Evolutionary conservation across 2,113 vertebrate species (phyloP).

Genomic region (Aix galericulata): DNA sequence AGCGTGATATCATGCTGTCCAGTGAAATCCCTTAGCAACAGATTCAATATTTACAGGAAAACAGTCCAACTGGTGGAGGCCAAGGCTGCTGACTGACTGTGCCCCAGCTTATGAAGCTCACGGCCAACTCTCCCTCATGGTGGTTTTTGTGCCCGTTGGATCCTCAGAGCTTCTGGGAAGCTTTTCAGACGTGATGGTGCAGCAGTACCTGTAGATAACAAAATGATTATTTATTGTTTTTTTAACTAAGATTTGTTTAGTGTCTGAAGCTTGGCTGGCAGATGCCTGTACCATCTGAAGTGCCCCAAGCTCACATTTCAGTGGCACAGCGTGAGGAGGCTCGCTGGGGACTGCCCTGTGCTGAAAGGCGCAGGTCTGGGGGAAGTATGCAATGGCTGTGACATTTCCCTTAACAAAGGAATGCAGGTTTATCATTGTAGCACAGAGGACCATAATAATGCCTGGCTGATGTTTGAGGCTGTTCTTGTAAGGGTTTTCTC

Average conservation of each 20-base stretch:
- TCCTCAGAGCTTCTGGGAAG: background rate
- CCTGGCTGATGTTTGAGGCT: background rate
- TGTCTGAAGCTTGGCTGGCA: background rate
- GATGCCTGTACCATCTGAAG: background rate
- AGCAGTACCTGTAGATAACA: slow-evolving; percentile 36
- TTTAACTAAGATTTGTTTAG: background rate
- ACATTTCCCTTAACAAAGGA: slow-evolving; percentile 47
- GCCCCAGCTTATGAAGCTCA: background rate
- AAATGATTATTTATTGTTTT: background rate
- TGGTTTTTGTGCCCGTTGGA: background rate
- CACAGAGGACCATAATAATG: background rate
- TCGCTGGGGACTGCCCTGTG: background rate
- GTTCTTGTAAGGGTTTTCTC: background rate
- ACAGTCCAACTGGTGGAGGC: background rate
- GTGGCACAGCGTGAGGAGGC: background rate
- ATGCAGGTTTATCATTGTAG: background rate
- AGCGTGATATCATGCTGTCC: slow-evolving; percentile 53
- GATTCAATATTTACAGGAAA: slow-evolving; percentile 55
- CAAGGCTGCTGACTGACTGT: background rate
- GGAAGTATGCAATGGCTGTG: background rate
- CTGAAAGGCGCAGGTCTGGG: background rate
- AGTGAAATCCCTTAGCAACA: slow-evolving; percentile 62
- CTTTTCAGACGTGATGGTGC: background rate
- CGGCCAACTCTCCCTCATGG: background rate
- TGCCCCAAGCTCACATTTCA: background rate